phyloP scores from a whole-genome alignment of 2,888 invertebrate genomes.

The Melieria crassipennis region DNA sequence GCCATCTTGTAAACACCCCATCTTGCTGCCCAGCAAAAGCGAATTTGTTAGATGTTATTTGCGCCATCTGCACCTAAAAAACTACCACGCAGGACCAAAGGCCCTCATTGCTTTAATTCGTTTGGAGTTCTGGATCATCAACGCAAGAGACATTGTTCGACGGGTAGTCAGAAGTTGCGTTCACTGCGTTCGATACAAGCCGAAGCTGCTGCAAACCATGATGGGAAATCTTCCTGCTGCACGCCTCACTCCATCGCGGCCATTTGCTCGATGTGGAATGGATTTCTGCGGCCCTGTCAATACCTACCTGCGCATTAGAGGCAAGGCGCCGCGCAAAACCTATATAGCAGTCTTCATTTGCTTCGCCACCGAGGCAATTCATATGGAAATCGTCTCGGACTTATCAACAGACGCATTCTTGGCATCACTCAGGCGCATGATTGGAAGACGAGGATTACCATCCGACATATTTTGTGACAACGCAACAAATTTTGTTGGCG shows the following conservation, averaged over 20 bases:
- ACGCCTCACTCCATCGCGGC: constrained; percentile 22
- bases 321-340: constrained; percentile 26
- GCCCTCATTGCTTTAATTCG: neutral
- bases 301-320: constrained; percentile 31
- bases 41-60: constrained; percentile 1
- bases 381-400: too few relatives aligned
- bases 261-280: constrained; percentile 33
- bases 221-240: constrained; percentile 27
- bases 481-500: too few relatives aligned
- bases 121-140: constrained; percentile 35
- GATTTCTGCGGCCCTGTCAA: constrained; percentile 35
- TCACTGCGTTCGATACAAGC: constrained; percentile 11
- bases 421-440: constrained; percentile 25
- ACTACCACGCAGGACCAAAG: constrained; percentile 31
- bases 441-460: constrained; percentile 28
- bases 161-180: constrained; percentile 1
- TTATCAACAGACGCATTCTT: constrained; percentile 26
- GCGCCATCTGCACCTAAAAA: constrained; percentile 22
- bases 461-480: neutral
- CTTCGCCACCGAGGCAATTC: constrained; percentile 35
- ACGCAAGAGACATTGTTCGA: constrained; percentile 19
- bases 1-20: constrained; percentile 4
- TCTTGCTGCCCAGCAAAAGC: constrained; percentile 3
- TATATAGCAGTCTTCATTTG: constrained; percentile 37
- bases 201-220: constrained; percentile 24